Evolutionary conservation across 2,113 vertebrate species (phyloP).

Genomic region (Nothocercus nigrocapillus): DNA sequence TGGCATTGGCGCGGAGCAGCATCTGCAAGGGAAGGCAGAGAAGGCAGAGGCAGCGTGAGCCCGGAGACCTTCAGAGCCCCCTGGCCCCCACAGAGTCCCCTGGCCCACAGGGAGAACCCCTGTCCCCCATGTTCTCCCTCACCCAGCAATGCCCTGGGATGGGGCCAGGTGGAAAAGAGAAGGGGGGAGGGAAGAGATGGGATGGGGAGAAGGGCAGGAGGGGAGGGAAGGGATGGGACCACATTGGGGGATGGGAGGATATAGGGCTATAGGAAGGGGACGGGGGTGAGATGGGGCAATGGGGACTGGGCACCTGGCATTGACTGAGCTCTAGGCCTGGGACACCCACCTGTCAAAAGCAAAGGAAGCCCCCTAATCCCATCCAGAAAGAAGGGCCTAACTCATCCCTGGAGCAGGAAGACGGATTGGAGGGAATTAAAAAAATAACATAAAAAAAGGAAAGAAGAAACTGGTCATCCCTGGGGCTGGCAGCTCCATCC

Average conservation of each 20-base stretch:
- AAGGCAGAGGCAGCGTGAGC: not conserved
- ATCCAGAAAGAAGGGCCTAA: not conserved
- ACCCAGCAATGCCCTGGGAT: not conserved
- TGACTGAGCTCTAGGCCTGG: no score
- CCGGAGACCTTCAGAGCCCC: no score
- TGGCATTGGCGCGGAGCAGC: constrained; percentile 55
- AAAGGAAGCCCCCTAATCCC: not conserved
- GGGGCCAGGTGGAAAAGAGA: not conserved
- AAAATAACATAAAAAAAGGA: not conserved
- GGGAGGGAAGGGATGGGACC: no score
- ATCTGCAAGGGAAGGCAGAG: constrained; percentile 47
- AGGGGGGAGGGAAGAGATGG: no score
- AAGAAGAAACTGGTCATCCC: no score
- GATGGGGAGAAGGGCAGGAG: not conserved
- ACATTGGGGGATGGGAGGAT: no score
- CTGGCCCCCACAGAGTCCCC: no score
- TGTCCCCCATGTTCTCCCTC: not conserved
- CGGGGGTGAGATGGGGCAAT: no score
- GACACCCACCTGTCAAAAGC: not conserved
- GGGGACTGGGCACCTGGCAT: no score
- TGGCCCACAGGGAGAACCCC: no score
- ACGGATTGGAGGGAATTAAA: not conserved
- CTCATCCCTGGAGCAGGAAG: not conserved
- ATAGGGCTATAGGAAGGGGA: no score
- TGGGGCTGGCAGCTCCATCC: no score